Conservation (phyloP, 2,888 invertebrate species). For the Physocephala rufipes region DNA sequence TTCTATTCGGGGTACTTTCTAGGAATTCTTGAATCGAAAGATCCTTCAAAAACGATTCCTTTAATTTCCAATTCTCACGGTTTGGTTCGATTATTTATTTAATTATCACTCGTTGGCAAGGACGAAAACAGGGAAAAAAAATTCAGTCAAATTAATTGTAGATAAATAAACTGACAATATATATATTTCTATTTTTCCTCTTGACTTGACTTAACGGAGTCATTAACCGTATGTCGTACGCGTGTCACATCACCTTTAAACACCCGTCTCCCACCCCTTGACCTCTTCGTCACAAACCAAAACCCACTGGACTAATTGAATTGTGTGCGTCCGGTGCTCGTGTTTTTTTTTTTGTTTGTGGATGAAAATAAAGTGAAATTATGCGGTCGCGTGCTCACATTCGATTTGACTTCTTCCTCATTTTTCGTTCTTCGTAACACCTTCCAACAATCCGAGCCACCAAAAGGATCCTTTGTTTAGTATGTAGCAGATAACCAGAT, state of each 20-base stretch:
- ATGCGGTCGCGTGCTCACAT: slow-evolving; percentile 46
- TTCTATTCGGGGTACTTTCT: too few relatives aligned
- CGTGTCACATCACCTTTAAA: slow-evolving; percentile 39
- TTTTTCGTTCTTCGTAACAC: neutral
- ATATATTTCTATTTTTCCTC: neutral
- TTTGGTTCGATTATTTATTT: neutral
- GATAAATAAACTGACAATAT: too few relatives aligned
- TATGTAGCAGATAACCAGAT: slow-evolving; percentile 5
- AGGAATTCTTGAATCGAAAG: too few relatives aligned
- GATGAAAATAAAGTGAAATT: slow-evolving; percentile 36
- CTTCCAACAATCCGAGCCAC: neutral
- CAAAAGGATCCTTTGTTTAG: neutral
- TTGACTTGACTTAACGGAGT: slow-evolving; percentile 24
- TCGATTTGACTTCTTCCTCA: slow-evolving; percentile 40
- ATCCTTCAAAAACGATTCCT: neutral
- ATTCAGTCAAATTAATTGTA: too few relatives aligned
- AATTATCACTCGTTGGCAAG: too few relatives aligned
- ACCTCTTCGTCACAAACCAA: slow-evolving; percentile 33
- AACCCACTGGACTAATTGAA: slow-evolving; percentile 45
- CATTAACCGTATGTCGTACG: slow-evolving; percentile 46
- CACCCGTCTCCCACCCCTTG: slow-evolving; percentile 17
- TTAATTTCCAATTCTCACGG: neutral
- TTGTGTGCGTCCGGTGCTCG: slow-evolving; percentile 23
- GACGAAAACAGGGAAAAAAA: too few relatives aligned
- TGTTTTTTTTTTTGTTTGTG: too few relatives aligned